These are phyloP conservation scores for Galbula dea DNA, from an alignment of 2,113 vertebrate genomes.

Conservation along the genomic window DNA sequence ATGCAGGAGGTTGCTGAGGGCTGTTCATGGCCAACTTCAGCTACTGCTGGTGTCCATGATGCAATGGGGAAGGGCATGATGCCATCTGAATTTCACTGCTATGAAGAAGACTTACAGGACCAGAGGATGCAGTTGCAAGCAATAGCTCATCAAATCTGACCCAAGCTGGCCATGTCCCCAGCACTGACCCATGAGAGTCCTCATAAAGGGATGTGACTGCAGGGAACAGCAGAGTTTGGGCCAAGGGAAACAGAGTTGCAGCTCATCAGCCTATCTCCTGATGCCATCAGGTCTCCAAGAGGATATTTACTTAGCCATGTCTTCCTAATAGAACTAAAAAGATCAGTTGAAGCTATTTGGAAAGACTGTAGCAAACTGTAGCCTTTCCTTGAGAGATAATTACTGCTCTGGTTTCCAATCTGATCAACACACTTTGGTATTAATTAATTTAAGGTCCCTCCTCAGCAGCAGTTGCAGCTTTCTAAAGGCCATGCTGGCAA, in stretches of 20 bases:
- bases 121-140: neutral
- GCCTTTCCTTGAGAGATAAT: neutral
- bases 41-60: neutral
- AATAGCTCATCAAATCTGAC: neutral
- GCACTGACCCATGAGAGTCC: fast-evolving
- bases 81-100: neutral
- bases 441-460: neutral
- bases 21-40: neutral
- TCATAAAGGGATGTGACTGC: neutral
- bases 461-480: neutral
- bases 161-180: fast-evolving
- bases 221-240: neutral
- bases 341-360: neutral
- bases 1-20: neutral
- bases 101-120: neutral
- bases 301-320: neutral
- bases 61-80: neutral
- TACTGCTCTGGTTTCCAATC: neutral
- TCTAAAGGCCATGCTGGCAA: neutral
- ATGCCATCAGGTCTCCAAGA: neutral
- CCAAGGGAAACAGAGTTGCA: neutral
- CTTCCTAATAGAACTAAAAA: neutral
- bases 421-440: neutral
- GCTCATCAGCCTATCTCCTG: neutral
- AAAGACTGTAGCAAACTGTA: neutral